Percentiles rank a stretch among this genome's conserved stretches.
Evolutionary conservation across 2,113 vertebrate genomes (phyloP).

Genomic region (Anthoscopus minutus): DNA sequence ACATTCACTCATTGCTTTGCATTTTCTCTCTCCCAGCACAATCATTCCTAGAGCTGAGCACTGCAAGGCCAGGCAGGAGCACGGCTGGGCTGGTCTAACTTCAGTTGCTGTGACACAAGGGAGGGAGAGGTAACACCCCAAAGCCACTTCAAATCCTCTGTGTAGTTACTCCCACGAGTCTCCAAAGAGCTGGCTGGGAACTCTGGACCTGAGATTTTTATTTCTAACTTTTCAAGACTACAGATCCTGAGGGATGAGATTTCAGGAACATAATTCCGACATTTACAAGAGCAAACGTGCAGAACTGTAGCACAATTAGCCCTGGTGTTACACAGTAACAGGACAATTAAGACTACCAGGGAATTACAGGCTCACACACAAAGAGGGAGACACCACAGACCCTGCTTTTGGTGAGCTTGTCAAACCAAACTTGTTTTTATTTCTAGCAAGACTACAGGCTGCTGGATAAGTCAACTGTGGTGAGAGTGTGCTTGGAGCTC

Average conservation of each 20-base stretch:
- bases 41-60: accelerated
- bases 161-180: not conserved
- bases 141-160: not conserved
- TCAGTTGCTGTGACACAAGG: not conserved
- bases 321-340: not conserved
- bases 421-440: not conserved
- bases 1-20: not conserved
- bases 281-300: not conserved
- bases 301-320: not conserved
- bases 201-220: not conserved
- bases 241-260: not conserved
- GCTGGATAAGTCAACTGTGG: not conserved
- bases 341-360: not conserved
- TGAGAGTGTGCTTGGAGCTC: not conserved
- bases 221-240: not conserved
- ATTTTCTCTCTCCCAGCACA: not conserved
- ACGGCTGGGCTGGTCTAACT: not conserved
- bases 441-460: not conserved
- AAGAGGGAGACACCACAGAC: not conserved
- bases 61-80: not conserved
- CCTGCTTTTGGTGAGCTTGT: not conserved
- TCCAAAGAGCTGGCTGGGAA: not conserved
- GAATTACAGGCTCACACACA: not conserved
- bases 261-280: not conserved
- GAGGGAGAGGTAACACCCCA: not conserved